These are phyloP conservation scores for Drosophila affinis DNA, from an alignment of 2,888 invertebrate species.

Conservation along the genomic window DNA sequence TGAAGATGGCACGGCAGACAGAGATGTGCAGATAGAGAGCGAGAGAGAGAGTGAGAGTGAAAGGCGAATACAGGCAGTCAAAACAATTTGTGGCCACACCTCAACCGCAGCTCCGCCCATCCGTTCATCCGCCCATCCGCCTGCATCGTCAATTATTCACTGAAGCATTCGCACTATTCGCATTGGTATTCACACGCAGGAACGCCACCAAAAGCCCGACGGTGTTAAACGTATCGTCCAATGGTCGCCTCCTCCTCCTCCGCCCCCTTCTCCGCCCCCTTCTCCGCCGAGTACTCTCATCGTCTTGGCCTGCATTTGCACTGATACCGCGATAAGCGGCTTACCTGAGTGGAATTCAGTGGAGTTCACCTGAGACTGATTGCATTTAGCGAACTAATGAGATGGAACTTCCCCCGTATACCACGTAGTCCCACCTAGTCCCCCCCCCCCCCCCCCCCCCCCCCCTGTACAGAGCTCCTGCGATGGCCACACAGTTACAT, in stretches of 20 bases:
- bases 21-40: background rate
- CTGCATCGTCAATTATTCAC: background rate
- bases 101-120: background rate
- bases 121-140: background rate
- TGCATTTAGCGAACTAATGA: slow-evolving; percentile 41
- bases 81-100: slow-evolving; percentile 1
- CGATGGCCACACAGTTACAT: slow-evolving; percentile 10
- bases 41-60: background rate
- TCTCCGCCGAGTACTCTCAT: background rate
- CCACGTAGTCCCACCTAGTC: background rate
- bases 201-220: background rate
- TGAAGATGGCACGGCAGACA: background rate
- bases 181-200: too few relatives aligned
- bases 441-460: background rate
- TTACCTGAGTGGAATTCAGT: slow-evolving; percentile 29
- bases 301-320: slow-evolving; percentile 34
- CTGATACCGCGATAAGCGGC: slow-evolving; percentile 49
- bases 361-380: slow-evolving; percentile 35
- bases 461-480: too few relatives aligned
- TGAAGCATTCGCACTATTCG: background rate
- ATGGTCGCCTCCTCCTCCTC: background rate
- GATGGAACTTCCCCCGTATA: slow-evolving; percentile 30
- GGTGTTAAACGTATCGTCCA: background rate
- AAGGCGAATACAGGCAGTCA: background rate
- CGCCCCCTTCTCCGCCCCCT: background rate